A percentile compares a stretch with the other conserved stretches of the same genome.
Evolutionary conservation across 53 echinoderm and acorn worm species (phyloP).

Genomic region (Patiria pectinifera): DNA sequence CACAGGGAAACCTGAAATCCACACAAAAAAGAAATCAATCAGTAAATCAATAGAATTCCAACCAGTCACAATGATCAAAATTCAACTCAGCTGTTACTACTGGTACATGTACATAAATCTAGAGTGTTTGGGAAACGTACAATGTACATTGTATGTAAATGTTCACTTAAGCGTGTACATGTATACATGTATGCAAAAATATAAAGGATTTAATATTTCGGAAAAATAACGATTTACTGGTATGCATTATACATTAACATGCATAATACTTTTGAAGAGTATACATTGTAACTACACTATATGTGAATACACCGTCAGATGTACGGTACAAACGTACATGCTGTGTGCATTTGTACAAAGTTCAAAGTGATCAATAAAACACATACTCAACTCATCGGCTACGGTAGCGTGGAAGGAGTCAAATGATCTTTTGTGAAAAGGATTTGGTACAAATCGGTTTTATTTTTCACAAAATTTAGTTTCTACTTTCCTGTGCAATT

Average conservation of each 20-base stretch:
- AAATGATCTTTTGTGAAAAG: no score
- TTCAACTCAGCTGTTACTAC: not conserved
- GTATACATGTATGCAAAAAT: not conserved
- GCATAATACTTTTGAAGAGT: not conserved
- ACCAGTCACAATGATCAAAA: not conserved
- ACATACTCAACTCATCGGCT: no score
- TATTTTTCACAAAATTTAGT: no score
- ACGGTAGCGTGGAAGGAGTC: no score
- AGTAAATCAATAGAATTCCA: not conserved
- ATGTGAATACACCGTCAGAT: no score
- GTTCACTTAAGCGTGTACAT: not conserved
- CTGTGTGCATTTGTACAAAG: no score
- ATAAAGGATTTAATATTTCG: not conserved
- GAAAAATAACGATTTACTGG: not conserved
- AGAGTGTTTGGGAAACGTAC: not conserved
- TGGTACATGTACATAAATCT: not conserved
- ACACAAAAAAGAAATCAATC: slow-evolving; percentile 1
- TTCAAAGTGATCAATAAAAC: no score
- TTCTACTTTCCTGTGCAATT: no score
- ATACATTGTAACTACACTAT: no score
- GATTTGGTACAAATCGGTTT: no score
- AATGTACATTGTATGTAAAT: not conserved
- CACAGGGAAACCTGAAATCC: slow-evolving; percentile 87
- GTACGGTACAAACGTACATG: no score
- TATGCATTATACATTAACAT: not conserved